Evolutionary conservation across 2,888 invertebrate species (phyloP).

Genomic region (Ommatoiulus sabulosus): DNA sequence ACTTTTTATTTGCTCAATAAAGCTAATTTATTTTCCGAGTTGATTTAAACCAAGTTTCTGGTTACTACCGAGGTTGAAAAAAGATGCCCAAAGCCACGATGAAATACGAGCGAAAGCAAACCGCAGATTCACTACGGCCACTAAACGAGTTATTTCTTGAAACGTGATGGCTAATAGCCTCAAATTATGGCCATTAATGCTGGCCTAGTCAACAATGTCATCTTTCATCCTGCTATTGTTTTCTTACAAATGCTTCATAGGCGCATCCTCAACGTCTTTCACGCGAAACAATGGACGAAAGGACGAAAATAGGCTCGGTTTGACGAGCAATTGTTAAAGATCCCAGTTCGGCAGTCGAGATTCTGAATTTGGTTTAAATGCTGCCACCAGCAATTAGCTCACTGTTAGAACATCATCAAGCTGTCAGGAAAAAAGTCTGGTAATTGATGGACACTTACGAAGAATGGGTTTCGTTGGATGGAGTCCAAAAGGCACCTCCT

Average conservation of each 20-base stretch:
- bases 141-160: slow-evolving; percentile 34
- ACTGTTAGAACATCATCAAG: not conserved
- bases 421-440: not conserved
- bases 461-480: not conserved
- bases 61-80: not conserved
- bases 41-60: slow-evolving; percentile 19
- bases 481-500: not conserved
- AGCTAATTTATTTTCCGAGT: slow-evolving; percentile 27
- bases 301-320: not conserved
- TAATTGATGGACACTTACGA: not conserved
- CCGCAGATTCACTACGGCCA: slow-evolving; percentile 13
- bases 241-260: not conserved
- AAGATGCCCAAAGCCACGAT: not conserved
- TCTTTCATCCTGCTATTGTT: slow-evolving; percentile 11
- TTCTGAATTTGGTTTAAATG: not conserved
- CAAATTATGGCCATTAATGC: slow-evolving; percentile 34
- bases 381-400: not conserved
- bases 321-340: not conserved
- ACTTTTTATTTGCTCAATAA: slow-evolving; percentile 31
- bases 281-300: not conserved
- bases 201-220: not conserved
- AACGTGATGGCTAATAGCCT: slow-evolving; percentile 34
- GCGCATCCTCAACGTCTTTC: not conserved
- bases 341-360: not conserved
- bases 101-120: slow-evolving; percentile 27